Conservation (phyloP, 2,797 vertebrate genomes). For the Manis pentadactyla region DNA sequence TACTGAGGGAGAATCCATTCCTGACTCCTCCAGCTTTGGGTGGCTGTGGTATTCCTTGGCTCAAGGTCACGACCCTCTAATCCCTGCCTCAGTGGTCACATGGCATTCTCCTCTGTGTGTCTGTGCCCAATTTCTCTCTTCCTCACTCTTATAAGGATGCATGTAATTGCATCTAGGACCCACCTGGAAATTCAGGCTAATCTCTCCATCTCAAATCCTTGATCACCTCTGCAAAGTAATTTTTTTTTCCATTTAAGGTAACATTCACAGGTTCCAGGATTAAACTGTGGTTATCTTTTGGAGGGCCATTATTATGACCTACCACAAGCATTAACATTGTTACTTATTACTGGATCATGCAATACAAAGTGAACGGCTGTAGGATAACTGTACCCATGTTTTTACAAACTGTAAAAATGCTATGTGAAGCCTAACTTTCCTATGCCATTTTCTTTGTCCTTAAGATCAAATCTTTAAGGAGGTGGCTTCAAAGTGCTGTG, state of each 20-base stretch:
- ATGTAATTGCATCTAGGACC: background rate
- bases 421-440: background rate
- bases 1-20: rapidly evolving
- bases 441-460: background rate
- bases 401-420: background rate
- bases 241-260: background rate
- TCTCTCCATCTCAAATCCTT: background rate
- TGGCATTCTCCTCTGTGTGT: too few species aligned
- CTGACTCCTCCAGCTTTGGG: background rate
- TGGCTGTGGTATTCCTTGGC: background rate
- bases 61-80: background rate
- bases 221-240: background rate
- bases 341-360: background rate
- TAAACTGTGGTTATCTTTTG: background rate
- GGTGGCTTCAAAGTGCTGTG: background rate
- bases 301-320: background rate
- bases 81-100: background rate
- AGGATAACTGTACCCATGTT: background rate
- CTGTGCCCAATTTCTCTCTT: background rate
- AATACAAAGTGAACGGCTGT: background rate
- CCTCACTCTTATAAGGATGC: background rate
- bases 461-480: background rate
- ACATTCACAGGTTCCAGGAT: background rate
- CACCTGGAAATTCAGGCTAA: background rate
- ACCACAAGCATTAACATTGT: rapidly evolving